Evolutionary conservation across 2,888 invertebrate genomes (phyloP).

Genomic region (Chloroclysta siterata): DNA sequence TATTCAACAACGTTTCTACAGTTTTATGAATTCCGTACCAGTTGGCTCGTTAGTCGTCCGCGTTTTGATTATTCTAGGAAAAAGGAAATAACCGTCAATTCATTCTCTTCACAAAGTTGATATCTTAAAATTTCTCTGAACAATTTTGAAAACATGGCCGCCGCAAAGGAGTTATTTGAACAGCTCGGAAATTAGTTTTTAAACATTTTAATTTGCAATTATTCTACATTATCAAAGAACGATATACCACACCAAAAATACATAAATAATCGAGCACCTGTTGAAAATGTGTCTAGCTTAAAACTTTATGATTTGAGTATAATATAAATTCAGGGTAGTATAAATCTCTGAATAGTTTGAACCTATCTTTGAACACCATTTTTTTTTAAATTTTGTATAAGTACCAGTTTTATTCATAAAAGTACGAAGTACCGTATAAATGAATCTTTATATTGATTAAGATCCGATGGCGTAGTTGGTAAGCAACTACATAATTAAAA

Average conservation of each 20-base stretch:
- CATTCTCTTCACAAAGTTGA: slow-evolving; percentile 46
- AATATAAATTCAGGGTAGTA: too few relatives aligned
- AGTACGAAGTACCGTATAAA: too few relatives aligned
- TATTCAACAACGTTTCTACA: too few relatives aligned
- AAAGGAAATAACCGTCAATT: slow-evolving; percentile 45
- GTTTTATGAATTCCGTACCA: background rate
- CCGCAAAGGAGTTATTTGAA: slow-evolving; percentile 34
- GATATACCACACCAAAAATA: background rate
- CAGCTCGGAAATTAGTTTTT: slow-evolving; percentile 38
- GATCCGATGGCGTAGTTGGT: too few relatives aligned
- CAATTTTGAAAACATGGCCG: slow-evolving; percentile 34
- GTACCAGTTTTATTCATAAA: too few relatives aligned
- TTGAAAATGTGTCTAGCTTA: too few relatives aligned
- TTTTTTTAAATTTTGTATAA: too few relatives aligned
- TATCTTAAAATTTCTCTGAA: slow-evolving; percentile 45
- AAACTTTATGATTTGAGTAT: too few relatives aligned
- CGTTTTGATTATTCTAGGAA: slow-evolving; percentile 46
- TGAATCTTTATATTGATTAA: too few relatives aligned
- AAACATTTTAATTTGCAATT: slow-evolving; percentile 27
- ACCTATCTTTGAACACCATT: too few relatives aligned
- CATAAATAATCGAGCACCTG: background rate
- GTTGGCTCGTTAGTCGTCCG: slow-evolving; percentile 2
- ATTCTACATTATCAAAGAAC: slow-evolving; percentile 14
- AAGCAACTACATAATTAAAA: too few relatives aligned
- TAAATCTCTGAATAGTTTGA: too few relatives aligned